Conservation (phyloP, 2,888 invertebrate genomes). For the Mallateleia sp. region DNA sequence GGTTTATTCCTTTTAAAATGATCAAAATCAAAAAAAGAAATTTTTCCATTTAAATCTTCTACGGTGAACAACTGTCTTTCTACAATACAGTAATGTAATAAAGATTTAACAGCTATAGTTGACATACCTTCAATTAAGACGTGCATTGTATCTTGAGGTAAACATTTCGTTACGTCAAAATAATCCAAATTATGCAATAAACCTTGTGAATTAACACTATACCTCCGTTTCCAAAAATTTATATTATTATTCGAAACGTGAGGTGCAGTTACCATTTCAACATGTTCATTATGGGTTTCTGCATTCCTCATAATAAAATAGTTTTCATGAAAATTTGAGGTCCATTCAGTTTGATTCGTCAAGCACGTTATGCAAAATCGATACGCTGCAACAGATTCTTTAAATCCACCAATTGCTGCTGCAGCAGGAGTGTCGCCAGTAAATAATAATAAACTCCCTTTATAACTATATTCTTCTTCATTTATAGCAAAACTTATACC, state of each 20-base stretch:
- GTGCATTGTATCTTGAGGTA: constrained; percentile 49
- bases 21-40: constrained; percentile 70
- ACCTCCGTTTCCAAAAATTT: constrained; percentile 50
- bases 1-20: constrained; percentile 73
- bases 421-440: constrained; percentile 76
- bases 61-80: constrained; percentile 49
- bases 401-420: constrained; percentile 75
- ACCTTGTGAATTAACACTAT: constrained; percentile 30
- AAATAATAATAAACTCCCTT: constrained; percentile 73
- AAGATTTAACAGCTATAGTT: neutral
- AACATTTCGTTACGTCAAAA: constrained; percentile 30
- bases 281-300: constrained; percentile 32
- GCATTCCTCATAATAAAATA: constrained; percentile 6
- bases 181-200: neutral
- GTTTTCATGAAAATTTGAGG: constrained; percentile 13
- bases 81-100: neutral
- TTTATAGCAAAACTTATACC: constrained; percentile 42
- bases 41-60: constrained; percentile 76
- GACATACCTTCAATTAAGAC: constrained; percentile 26
- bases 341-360: constrained; percentile 23
- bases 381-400: constrained; percentile 76
- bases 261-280: constrained; percentile 24
- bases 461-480: constrained; percentile 52
- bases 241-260: too few relatives aligned
- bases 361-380: constrained; percentile 73